Conservation (phyloP, 2,797 vertebrate genomes). For the Propithecus deckenii region DNA sequence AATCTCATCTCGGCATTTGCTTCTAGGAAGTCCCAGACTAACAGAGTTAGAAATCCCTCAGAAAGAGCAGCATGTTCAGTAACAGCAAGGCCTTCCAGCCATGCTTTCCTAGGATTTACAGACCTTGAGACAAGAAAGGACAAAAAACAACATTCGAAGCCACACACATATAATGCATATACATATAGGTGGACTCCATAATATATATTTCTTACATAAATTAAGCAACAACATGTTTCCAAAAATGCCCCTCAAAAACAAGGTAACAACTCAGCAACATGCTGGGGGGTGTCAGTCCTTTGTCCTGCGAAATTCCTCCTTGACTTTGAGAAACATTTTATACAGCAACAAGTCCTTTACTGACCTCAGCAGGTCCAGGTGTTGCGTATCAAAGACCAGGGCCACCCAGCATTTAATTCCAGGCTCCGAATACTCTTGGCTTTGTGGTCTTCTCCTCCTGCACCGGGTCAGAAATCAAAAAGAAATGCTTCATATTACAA, state of each 20-base stretch:
- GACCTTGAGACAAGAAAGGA: not conserved
- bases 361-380: not conserved
- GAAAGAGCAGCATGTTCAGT: not conserved
- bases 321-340: not conserved
- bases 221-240: not conserved
- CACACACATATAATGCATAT: not conserved
- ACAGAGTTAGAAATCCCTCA: not conserved
- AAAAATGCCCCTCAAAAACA: not conserved
- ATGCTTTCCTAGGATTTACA: not conserved
- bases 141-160: not conserved
- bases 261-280: not conserved
- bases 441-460: not conserved
- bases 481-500: not conserved
- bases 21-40: not conserved
- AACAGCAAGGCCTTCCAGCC: not conserved
- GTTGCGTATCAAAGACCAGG: not conserved
- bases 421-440: not conserved
- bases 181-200: not conserved
- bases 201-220: not conserved
- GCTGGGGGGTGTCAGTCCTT: not conserved
- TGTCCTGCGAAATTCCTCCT: not conserved
- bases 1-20: not conserved
- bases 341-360: not conserved
- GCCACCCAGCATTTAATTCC: not conserved
- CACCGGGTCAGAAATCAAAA: not conserved